Base-by-base conservation (phyloP, 2,888 invertebrate species). In the Oithona nana region DNA sequence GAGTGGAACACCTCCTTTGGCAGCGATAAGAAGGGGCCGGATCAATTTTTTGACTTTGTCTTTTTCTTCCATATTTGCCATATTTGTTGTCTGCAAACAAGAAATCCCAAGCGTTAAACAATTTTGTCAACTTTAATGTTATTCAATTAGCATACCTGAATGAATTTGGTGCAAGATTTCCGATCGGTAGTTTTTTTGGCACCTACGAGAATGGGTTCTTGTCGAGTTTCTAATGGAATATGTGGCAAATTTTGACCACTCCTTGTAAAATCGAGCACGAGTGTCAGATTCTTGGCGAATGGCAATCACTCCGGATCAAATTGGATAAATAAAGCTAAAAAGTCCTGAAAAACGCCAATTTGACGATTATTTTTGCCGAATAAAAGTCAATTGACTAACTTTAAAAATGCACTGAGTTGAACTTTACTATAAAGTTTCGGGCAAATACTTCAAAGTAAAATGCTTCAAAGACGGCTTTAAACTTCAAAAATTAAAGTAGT, bases 1-100 rank as follows among this genome's bases (percentile, higher is more conserved):
- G 22, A 59, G 50, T 1, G 48, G 24, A 22, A 59, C 59, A 11
- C 59, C 59, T 13, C 50, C 50, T 24, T 59, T 59, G 59, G 26
- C 26, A 1, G 48, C 24, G 28, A 59, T 20, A 26, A 59, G 59
- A 49, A 39, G 24, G n/a, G 59, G 22, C 2, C 59, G 48, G 26
- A 59, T 59, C 4, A 59, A 29, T 28, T 59, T 59, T 4, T 26
- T 13, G n/a, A 28, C 13, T 24, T 50, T 49, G 13, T 59, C 59
- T 8, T 20, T 3, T 13, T 54, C 54, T 54, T 54, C 54, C 39
- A 16, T 11, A 11, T 39, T 39, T 16, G 39, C 39, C 8, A 39
- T 39, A 39, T 39, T 39, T 39, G 6, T 16, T 11, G 39, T 39
- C 39, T 39, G 8, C n/a, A n/a, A n/a, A n/a, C n/a, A n/a, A n/a